Percentiles rank a stretch among this genome's conserved stretches.
These are phyloP conservation scores for Mongoloraphidia duomilia DNA, from an alignment of 2,888 invertebrate species.

Conservation along the genomic window DNA sequence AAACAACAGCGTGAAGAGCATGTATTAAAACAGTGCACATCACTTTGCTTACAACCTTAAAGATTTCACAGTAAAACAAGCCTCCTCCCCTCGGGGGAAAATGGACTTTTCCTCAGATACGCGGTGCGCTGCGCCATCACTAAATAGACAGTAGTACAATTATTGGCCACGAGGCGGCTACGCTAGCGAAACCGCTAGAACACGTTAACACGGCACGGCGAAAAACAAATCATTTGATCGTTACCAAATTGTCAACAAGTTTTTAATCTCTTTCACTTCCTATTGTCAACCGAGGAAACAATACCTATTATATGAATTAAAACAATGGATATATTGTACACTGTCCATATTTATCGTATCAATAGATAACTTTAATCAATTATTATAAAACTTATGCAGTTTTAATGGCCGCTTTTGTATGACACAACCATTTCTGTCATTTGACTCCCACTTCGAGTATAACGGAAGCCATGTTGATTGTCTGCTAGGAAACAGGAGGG, in stretches of 20 bases:
- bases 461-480: conserved; percentile 22
- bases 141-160: background rate
- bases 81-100: conserved; percentile 27
- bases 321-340: no score
- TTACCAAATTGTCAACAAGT: conserved; percentile 1
- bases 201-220: background rate
- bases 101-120: conserved; percentile 24
- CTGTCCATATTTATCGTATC: no score
- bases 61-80: conserved; percentile 30
- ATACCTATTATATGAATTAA: background rate
- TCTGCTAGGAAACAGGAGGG: background rate
- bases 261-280: background rate
- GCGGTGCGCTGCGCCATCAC: conserved; percentile 8
- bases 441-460: conserved; percentile 19
- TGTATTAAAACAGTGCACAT: no score
- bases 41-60: conserved; percentile 16
- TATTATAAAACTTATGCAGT: no score
- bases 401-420: background rate
- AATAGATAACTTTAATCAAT: no score
- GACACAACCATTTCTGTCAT: conserved; percentile 8
- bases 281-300: background rate
- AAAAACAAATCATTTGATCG: conserved; percentile 1
- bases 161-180: background rate
- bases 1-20: no score
- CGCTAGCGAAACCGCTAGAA: background rate